Evolutionary conservation across 2,797 vertebrate species (phyloP).

Genomic region (Ptychadena robeensis): DNA sequence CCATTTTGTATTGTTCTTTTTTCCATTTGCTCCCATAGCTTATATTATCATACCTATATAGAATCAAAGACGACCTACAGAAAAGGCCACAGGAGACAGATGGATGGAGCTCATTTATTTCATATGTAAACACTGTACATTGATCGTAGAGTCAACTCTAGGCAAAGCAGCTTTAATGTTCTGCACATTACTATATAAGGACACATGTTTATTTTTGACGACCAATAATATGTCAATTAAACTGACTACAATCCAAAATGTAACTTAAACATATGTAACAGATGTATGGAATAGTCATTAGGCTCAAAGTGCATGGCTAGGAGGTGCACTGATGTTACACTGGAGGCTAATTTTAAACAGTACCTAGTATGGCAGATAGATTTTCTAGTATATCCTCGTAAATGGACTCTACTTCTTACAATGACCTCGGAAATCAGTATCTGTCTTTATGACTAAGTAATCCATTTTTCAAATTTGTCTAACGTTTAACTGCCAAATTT

Average conservation of each 20-base stretch:
- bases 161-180: background rate
- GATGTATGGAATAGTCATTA: background rate
- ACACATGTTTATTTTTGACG: background rate
- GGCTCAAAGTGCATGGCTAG: background rate
- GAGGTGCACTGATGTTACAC: background rate
- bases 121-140: background rate
- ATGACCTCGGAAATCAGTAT: too few species aligned
- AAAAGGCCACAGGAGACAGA: background rate
- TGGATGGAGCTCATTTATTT: background rate
- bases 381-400: too few species aligned
- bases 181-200: background rate
- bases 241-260: background rate
- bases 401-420: too few species aligned
- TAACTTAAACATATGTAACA: background rate
- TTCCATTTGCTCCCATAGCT: background rate
- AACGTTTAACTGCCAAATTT: too few species aligned
- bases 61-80: background rate
- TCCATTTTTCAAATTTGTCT: too few species aligned
- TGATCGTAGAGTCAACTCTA: background rate
- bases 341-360: background rate
- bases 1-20: background rate
- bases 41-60: background rate
- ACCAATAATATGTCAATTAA: background rate
- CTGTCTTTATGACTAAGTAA: too few species aligned
- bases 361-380: background rate